These are phyloP conservation scores for Spea bombifrons DNA, from an alignment of 2,113 vertebrate genomes.

Conservation along the genomic window DNA sequence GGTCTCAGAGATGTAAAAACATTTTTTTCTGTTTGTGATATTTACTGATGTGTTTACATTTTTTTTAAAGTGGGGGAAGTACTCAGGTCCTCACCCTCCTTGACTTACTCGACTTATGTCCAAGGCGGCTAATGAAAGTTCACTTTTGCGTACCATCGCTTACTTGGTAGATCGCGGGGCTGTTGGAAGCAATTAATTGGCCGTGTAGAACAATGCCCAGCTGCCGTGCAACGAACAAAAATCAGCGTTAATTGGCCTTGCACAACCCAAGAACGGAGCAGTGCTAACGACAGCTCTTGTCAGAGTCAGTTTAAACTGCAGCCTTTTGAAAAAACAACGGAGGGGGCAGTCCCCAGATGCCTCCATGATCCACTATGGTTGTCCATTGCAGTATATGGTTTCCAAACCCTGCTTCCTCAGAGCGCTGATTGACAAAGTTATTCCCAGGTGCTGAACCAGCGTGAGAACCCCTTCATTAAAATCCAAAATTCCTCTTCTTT, in stretches of 20 bases:
- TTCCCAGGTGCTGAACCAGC: slow-evolving; percentile 39
- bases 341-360: slow-evolving; percentile 15
- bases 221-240: slow-evolving; percentile 71
- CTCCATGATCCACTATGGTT: slow-evolving; percentile 32
- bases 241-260: slow-evolving; percentile 71
- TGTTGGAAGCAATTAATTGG: slow-evolving; percentile 68
- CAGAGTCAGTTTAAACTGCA: slow-evolving; percentile 40
- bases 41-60: not conserved
- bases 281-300: slow-evolving; percentile 48
- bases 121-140: slow-evolving; percentile 35
- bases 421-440: slow-evolving; percentile 44
- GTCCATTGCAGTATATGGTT: slow-evolving; percentile 40
- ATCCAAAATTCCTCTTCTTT: slow-evolving; percentile 22
- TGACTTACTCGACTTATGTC: slow-evolving; percentile 10
- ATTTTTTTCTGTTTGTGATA: not conserved
- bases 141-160: slow-evolving; percentile 47
- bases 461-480: slow-evolving; percentile 44
- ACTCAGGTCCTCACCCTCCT: not conserved
- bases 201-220: slow-evolving; percentile 61
- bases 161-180: slow-evolving; percentile 58
- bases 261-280: slow-evolving; percentile 61
- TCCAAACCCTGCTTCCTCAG: slow-evolving; percentile 20
- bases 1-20: not conserved
- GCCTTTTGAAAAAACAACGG: slow-evolving; percentile 30
- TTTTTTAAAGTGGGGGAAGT: not conserved